Base-by-base conservation (phyloP, 2,113 vertebrate genomes). In the Rhinoderma darwinii region DNA sequence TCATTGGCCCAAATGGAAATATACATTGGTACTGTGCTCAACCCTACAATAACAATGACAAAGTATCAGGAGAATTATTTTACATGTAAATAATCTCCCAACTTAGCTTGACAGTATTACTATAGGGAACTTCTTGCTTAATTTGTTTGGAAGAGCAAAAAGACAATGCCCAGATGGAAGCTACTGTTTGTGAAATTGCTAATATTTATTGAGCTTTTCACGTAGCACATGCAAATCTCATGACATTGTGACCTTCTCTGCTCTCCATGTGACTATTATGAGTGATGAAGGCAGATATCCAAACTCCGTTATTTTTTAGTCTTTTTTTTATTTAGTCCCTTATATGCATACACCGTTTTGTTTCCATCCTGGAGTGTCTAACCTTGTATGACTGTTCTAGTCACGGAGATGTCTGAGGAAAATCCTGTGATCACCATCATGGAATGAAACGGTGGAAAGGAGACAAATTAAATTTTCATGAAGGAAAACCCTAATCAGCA, bases 401-500 rank as follows among this genome's bases (percentile, higher is more conserved):
- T 83, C 59, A 22, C 51, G 25, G 47, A 90, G 83, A 83, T 90
- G 90, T 43, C 79, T 11, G 37, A 6, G 30, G 47, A 78, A 54
- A 54, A 66, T 66, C 79, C 91, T 85, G 90, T 76, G 84, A 86
- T 61, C 47, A 74, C 72, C 87, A 90, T 90, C 44, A 56, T 86
- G 90, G 89, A 92, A 89, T 89, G 89, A 86, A 90, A 89, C 83
- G 91, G 86, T 89, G 89, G 89, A 92, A 91, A 88, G 90, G 86
- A 44, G 20, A 88, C 91, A 92, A 92, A 96, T 94, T 93, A 94
- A 95, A 95, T 95, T 95, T 94, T 94, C 93, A 95, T 94, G 93
- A 94, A 93, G 92, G 90, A 91, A 92, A 92, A 91, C 90, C 90
- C 92, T 96, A 96, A 96, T 95, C 94, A 96, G 93, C 94, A 94